Conservation (phyloP, 2,888 invertebrate species). For the Ophion ellenae region DNA sequence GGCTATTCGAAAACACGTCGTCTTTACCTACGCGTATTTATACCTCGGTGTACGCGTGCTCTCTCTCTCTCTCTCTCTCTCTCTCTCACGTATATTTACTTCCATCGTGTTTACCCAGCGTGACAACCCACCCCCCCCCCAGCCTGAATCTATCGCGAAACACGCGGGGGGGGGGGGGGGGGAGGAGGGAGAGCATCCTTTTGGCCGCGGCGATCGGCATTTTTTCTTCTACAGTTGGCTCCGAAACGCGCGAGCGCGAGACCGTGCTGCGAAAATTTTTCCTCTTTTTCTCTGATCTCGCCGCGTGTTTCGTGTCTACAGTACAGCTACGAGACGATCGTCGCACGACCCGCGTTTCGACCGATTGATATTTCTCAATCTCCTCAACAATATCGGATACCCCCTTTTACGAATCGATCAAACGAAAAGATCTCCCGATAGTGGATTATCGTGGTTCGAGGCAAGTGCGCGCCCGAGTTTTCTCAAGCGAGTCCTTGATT, state of each 20-base stretch:
- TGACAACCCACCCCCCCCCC: background rate
- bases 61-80: too few relatives aligned
- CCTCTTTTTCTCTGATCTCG: background rate
- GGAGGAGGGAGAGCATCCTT: background rate
- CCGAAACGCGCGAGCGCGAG: background rate
- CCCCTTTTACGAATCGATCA: too few relatives aligned
- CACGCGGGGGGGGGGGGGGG: background rate
- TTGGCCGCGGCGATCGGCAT: background rate
- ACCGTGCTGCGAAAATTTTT: background rate
- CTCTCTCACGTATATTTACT: too few relatives aligned
- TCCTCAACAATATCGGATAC: too few relatives aligned
- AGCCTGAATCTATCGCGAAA: background rate
- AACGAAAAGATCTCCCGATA: too few relatives aligned
- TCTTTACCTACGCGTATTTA: background rate
- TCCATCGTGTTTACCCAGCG: background rate
- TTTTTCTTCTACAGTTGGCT: background rate
- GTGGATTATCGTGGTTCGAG: too few relatives aligned
- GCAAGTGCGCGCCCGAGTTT: too few relatives aligned
- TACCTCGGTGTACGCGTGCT: background rate
- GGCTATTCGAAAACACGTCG: background rate
- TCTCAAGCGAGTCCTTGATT: too few relatives aligned
- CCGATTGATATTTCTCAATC: background rate
- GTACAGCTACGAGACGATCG: background rate
- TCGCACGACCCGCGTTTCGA: background rate
- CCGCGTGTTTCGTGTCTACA: background rate